These are phyloP conservation scores for Procambarus clarkii DNA, from an alignment of 1,140 invertebrate genomes.

Conservation along the genomic window DNA sequence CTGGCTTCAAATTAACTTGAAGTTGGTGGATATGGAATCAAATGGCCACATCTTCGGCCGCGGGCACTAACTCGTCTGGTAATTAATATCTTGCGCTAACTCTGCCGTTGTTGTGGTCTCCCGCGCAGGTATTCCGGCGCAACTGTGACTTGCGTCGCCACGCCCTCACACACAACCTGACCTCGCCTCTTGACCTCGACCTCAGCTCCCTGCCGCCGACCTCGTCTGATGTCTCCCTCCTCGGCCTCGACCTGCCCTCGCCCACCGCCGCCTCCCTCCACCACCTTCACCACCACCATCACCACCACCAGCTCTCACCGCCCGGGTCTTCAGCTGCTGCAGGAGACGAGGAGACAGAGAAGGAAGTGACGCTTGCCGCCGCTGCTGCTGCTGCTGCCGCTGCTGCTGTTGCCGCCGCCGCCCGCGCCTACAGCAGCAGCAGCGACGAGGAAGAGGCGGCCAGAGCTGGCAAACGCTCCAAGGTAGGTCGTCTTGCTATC, in stretches of 20 bases:
- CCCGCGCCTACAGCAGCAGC: constrained; percentile 34
- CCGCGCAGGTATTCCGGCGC: constrained; percentile 77
- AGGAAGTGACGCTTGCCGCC: not conserved
- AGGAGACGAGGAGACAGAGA: constrained; percentile 1
- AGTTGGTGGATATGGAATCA: no score
- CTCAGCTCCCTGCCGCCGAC: constrained; percentile 77
- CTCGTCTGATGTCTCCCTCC: constrained; percentile 82
- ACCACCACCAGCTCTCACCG: constrained; percentile 13
- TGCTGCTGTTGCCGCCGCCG: not conserved
- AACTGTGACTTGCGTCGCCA: constrained; percentile 88
- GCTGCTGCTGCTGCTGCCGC: not conserved
- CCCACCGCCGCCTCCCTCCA: constrained; percentile 37
- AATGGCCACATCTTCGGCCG: no score
- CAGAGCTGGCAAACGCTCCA: constrained; percentile 47
- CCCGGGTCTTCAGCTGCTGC: not conserved
- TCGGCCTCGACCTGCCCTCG: constrained; percentile 76
- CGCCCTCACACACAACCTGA: constrained; percentile 83
- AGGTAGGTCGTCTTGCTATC: constrained; percentile 5
- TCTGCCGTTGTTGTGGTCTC: no score
- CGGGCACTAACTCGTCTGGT: no score
- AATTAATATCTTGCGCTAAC: no score
- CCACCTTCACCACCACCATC: constrained; percentile 67
- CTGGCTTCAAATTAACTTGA: no score
- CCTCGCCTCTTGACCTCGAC: constrained; percentile 78
- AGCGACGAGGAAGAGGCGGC: constrained; percentile 53